Evolutionary conservation across 1,140 invertebrate species (phyloP), one percentile per base, ranked within the genome.

Genomic region (Diabrotica undecimpunctata): DNA sequence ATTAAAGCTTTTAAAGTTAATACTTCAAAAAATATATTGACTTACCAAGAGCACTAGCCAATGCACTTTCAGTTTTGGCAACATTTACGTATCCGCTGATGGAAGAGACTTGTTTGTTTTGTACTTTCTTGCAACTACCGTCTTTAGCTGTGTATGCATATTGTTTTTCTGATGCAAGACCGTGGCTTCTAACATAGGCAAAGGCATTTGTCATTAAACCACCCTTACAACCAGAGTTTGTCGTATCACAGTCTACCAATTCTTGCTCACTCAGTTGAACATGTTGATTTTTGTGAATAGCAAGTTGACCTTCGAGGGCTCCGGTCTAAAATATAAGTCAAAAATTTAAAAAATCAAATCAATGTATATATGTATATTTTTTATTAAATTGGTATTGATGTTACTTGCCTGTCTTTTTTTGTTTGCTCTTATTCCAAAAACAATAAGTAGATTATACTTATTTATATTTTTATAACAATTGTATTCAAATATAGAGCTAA

Each of bases 251-350:
- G 25, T 25, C 25, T 25, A 25, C 25, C 25, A 25, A 25, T 25
- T 25, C 25, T 25, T 25, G 25, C 4, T 25, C 25, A 25, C 25
- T 25, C 4, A 91, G 79, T 36, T 83, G 83, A 7, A 86, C 79
- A 8, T 90, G 77, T 54, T 81, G 79, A 36, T 82, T 81, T 39
- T 79, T 82, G 58, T 84, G 83, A 37, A 84, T 80, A 61, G 83
- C 85, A 65, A 86, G 78, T 72, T 91, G 90, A 11, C 89, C 89
- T 79, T 94, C 91, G 50, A 94, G 77, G 0, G 90, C 83, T 2
- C 88, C 92, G 12, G 78, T 77, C 65, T 51, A 12, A 51, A 25
- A 25, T 2, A 25, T 25, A 25, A 2, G 4, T 25, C 1, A 25
- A 25, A 25, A 25, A 25, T 25, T 25, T 25, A 25, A n/a, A n/a